Percentiles rank a stretch among this genome's conserved stretches.
These are phyloP conservation scores for Danionella cerebrum DNA, from an alignment of 2,113 vertebrate species.

Conservation along the genomic window DNA sequence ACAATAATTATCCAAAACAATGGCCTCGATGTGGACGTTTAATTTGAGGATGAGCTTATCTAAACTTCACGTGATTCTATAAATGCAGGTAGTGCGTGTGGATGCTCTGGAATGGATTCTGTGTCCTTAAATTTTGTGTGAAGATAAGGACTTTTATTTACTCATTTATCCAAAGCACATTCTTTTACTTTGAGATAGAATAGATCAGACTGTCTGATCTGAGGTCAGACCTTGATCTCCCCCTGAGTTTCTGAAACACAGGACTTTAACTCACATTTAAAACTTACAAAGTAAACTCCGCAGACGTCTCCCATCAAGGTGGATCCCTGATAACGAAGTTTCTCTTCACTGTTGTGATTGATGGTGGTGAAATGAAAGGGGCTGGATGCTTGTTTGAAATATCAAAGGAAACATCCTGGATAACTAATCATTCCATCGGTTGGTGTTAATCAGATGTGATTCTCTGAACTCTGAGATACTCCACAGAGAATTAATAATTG, in stretches of 20 bases:
- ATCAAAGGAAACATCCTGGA: constrained; percentile 31
- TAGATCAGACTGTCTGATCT: not conserved
- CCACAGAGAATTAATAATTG: not conserved
- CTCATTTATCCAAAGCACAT: too few relatives aligned
- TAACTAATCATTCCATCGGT: constrained; percentile 16
- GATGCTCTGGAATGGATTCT: too few relatives aligned
- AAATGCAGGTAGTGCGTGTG: too few relatives aligned
- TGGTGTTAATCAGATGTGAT: constrained; percentile 4
- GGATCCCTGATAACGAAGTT: constrained; percentile 33
- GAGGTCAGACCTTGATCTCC: constrained; percentile 16
- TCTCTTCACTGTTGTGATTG: constrained; percentile 34
- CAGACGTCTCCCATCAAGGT: constrained; percentile 41
- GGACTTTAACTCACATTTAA: constrained; percentile 5
- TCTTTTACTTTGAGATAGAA: not conserved
- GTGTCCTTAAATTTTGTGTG: too few relatives aligned
- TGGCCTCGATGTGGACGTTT: too few relatives aligned
- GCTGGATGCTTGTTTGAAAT: constrained; percentile 31
- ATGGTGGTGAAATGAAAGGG: not conserved
- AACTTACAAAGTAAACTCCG: constrained; percentile 20
- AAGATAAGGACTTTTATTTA: too few relatives aligned
- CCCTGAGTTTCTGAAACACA: not conserved
- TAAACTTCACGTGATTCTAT: too few relatives aligned
- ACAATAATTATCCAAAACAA: too few relatives aligned
- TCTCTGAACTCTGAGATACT: not conserved
- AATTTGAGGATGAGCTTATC: too few relatives aligned